Conservation (phyloP, 2,113 vertebrate genomes). For the Neodontobutis hainanensis region DNA sequence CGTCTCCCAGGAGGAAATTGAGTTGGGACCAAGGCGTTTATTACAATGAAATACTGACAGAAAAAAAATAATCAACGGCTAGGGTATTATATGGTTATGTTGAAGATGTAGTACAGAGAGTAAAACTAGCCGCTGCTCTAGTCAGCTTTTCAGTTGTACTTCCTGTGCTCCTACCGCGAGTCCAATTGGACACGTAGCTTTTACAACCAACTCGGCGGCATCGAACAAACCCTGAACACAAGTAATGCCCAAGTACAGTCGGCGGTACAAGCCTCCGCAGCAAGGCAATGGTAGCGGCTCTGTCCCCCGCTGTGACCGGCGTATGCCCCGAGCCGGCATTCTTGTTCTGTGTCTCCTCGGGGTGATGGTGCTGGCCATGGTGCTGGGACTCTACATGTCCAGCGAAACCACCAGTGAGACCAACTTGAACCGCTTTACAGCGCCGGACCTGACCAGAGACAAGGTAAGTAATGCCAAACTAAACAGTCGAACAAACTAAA, state of each 20-base stretch:
- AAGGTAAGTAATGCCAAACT: slow-evolving; percentile 52
- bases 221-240: not conserved
- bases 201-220: not conserved
- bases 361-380: slow-evolving; percentile 67
- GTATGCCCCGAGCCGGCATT: slow-evolving; percentile 62
- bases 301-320: slow-evolving; percentile 56
- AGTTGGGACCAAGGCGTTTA: not conserved
- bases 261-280: slow-evolving; percentile 67
- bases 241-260: slow-evolving; percentile 73
- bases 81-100: not conserved
- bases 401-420: slow-evolving; percentile 42
- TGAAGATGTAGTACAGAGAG: not conserved
- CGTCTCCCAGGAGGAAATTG: not conserved
- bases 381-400: slow-evolving; percentile 74
- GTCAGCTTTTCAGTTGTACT: slow-evolving; percentile 16
- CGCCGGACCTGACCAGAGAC: slow-evolving; percentile 64
- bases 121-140: not conserved
- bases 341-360: slow-evolving; percentile 73
- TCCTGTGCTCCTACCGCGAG: slow-evolving; percentile 35
- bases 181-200: slow-evolving; percentile 59
- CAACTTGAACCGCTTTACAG: slow-evolving; percentile 21
- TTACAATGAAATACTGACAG: not conserved
- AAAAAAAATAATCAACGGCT: not conserved
- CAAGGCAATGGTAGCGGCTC: slow-evolving; percentile 45
- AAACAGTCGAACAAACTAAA: too few species aligned